phyloP scores from a whole-genome alignment of 2,113 vertebrate species.

The Laterallus jamaicensis region DNA sequence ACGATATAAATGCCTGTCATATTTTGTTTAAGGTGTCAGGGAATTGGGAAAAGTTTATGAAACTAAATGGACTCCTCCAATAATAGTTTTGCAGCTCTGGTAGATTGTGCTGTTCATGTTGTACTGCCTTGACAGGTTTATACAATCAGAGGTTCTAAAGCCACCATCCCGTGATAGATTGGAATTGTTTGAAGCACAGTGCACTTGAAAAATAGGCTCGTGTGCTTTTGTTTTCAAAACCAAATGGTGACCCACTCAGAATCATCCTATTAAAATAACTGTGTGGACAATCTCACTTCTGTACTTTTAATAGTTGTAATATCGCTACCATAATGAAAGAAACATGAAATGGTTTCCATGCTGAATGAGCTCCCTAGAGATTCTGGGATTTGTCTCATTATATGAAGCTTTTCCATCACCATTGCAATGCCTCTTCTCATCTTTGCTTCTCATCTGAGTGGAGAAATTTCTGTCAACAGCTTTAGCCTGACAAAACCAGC shows the following conservation, averaged over 20 bases:
- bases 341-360: conserved; percentile 70
- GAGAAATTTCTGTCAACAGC: conserved; percentile 72
- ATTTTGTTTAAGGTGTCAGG: conserved; percentile 72
- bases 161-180: conserved; percentile 55
- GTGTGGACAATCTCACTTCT: conserved; percentile 55
- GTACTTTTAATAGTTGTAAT: conserved; percentile 65
- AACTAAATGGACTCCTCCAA: conserved; percentile 72
- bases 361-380: conserved; percentile 68
- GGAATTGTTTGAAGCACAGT: conserved; percentile 51
- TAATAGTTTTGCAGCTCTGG: conserved; percentile 67
- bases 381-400: conserved; percentile 76
- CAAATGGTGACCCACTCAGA: conserved; percentile 22
- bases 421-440: conserved; percentile 67
- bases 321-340: conserved; percentile 72
- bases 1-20: conserved; percentile 71
- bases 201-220: conserved; percentile 38
- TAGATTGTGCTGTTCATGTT: conserved; percentile 70
- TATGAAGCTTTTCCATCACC: conserved; percentile 71
- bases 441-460: conserved; percentile 70
- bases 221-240: conserved; percentile 44
- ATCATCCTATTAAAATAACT: conserved; percentile 67
- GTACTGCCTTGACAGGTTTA: conserved; percentile 71
- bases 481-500: conserved; percentile 60
- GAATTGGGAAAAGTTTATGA: conserved; percentile 71
- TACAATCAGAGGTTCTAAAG: conserved; percentile 67